These are phyloP conservation scores for Otolemur garnettii DNA, from an alignment of 2,113 vertebrate species.

Conservation along the genomic window DNA sequence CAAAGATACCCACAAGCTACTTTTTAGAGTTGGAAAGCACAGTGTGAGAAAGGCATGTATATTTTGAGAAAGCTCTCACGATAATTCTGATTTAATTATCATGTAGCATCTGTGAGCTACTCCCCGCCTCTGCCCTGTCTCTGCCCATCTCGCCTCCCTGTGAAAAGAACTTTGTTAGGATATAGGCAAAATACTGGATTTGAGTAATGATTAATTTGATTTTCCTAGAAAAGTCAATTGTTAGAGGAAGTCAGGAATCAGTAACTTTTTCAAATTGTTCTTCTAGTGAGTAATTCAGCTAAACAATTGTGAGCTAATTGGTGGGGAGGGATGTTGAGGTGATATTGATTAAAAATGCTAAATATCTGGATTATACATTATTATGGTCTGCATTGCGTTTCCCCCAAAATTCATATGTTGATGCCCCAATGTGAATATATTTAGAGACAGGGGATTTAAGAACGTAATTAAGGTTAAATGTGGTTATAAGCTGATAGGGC, in stretches of 20 bases:
- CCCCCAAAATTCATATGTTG: background rate
- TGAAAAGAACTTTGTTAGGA: background rate
- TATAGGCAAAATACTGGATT: background rate
- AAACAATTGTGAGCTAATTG: background rate
- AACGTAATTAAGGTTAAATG: background rate
- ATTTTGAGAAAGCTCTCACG: background rate
- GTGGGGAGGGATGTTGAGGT: background rate
- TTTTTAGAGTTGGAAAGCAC: background rate
- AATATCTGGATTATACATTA: background rate
- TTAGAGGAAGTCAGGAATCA: background rate
- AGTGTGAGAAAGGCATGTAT: background rate
- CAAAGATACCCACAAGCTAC: background rate
- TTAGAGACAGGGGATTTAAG: background rate
- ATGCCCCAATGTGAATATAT: background rate
- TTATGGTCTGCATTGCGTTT: background rate
- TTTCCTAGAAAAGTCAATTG: constrained; percentile 1
- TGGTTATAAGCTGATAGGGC: background rate
- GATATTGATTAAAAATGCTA: background rate
- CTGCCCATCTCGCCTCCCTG: background rate
- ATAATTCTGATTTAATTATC: background rate
- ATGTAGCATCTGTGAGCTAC: background rate
- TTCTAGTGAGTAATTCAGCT: background rate
- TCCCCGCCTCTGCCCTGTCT: background rate
- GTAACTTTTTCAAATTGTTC: constrained; percentile 38
- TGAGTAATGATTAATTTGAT: background rate